Evolutionary conservation across 1,140 invertebrate species (phyloP).

Genomic region (Battus philenor): DNA sequence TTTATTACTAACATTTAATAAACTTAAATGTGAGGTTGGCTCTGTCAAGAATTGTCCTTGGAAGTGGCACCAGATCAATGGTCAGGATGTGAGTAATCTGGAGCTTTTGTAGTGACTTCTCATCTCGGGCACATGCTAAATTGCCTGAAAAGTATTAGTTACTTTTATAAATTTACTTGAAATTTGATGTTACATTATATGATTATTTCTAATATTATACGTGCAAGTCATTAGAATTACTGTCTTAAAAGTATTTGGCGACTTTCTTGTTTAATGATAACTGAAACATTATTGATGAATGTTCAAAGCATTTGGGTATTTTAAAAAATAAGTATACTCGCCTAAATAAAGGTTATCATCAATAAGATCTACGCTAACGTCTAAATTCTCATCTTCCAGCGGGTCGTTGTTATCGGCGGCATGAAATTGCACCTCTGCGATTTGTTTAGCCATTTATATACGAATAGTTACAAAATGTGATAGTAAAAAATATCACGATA

Average conservation of each 20-base stretch:
- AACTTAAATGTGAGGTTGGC: conserved; percentile 83
- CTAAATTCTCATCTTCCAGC: conserved; percentile 44
- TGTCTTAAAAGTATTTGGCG: too few relatives aligned
- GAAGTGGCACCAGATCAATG: conserved; percentile 88
- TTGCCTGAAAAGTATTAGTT: conserved; percentile 78
- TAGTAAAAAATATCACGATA: neutral
- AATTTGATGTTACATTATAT: neutral
- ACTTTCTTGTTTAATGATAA: too few relatives aligned
- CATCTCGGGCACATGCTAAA: conserved; percentile 85
- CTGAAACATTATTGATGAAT: too few relatives aligned
- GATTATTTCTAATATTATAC: neutral
- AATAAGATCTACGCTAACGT: conserved; percentile 75
- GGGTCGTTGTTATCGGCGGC: conserved; percentile 33
- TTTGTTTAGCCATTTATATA: conserved; percentile 48
- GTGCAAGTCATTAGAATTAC: conserved; percentile 10
- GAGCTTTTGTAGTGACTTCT: conserved; percentile 79
- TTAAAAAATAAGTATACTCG: conserved; percentile 31
- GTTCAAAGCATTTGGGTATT: neutral
- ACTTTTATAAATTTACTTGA: neutral
- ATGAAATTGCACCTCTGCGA: conserved; percentile 55
- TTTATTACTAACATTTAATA: conserved; percentile 80
- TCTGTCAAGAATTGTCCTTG: conserved; percentile 81
- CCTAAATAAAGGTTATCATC: conserved; percentile 84
- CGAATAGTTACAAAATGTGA: neutral
- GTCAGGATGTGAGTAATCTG: conserved; percentile 87